Evolutionary conservation across 2,797 vertebrate species (phyloP).

Genomic region (Lerista edwardsae): DNA sequence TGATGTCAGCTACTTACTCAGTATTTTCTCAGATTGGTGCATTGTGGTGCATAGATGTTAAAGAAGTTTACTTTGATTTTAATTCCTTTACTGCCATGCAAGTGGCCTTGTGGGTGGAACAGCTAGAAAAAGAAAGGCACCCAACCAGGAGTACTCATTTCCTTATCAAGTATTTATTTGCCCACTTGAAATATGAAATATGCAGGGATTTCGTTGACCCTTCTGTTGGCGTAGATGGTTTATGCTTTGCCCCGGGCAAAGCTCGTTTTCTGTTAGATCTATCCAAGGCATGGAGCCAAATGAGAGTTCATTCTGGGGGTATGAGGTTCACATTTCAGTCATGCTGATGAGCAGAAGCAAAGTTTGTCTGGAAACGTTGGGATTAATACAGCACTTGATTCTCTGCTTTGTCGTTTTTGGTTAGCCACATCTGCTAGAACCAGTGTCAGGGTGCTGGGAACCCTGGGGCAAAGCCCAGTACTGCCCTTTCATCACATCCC

Average conservation of each 20-base stretch:
- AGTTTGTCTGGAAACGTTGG: constrained; percentile 32
- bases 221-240: constrained; percentile 25
- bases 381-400: constrained; percentile 14
- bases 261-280: constrained; percentile 50
- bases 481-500: too few relatives aligned
- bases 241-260: constrained; percentile 40
- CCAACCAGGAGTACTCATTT: background rate
- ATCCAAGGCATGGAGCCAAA: constrained; percentile 37
- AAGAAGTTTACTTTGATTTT: background rate
- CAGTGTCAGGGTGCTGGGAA: too few relatives aligned
- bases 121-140: background rate
- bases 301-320: constrained; percentile 42
- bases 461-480: too few relatives aligned
- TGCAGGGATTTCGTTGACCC: constrained; percentile 26
- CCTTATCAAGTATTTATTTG: constrained; percentile 51
- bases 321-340: constrained; percentile 30
- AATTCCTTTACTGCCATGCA: background rate
- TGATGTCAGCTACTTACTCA: background rate
- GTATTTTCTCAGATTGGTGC: too few relatives aligned
- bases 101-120: background rate
- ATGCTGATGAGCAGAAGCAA: constrained; percentile 23
- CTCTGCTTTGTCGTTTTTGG: constrained; percentile 13
- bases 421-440: constrained; percentile 28
- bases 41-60: background rate
- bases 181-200: constrained; percentile 18